These are phyloP conservation scores for Apodemia mormo DNA, from an alignment of 2,888 invertebrate genomes.

Conservation along the genomic window DNA sequence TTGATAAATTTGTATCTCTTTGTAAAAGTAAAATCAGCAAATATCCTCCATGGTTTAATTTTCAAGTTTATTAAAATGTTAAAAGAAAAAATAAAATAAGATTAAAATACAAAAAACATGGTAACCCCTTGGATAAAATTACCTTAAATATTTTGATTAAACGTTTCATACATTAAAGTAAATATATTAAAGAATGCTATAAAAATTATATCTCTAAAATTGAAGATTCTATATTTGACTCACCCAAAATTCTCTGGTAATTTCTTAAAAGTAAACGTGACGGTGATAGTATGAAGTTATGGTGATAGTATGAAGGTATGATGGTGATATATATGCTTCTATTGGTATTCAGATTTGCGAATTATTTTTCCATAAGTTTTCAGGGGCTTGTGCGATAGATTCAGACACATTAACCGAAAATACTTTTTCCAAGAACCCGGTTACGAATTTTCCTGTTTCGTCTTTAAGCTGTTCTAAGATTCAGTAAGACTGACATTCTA, in stretches of 20 bases:
- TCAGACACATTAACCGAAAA: neutral
- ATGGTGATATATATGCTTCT: neutral
- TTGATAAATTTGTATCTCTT: neutral
- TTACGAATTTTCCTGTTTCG: neutral
- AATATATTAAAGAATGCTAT: neutral
- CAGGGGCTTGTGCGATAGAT: neutral
- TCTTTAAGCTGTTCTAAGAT: neutral
- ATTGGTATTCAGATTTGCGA: neutral
- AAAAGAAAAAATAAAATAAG: neutral
- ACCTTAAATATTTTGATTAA: neutral
- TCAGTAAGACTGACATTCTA: slow-evolving; percentile 5
- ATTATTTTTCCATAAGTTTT: neutral
- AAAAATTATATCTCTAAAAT: neutral
- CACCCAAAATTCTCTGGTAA: neutral
- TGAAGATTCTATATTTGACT: neutral
- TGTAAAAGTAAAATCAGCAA: neutral
- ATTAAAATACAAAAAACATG: slow-evolving; percentile 10
- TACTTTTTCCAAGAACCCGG: neutral
- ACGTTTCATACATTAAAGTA: neutral
- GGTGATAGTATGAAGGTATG: too few species aligned
- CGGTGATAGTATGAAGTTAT: neutral
- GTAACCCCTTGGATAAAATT: slow-evolving; percentile 12
- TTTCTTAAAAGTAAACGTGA: neutral
- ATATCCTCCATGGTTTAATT: neutral
- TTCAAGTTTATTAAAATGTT: slow-evolving; percentile 9